Percentiles rank a stretch among this genome's conserved stretches.
Conservation (phyloP, 2,113 vertebrate genomes). For the Callipepla californica region DNA sequence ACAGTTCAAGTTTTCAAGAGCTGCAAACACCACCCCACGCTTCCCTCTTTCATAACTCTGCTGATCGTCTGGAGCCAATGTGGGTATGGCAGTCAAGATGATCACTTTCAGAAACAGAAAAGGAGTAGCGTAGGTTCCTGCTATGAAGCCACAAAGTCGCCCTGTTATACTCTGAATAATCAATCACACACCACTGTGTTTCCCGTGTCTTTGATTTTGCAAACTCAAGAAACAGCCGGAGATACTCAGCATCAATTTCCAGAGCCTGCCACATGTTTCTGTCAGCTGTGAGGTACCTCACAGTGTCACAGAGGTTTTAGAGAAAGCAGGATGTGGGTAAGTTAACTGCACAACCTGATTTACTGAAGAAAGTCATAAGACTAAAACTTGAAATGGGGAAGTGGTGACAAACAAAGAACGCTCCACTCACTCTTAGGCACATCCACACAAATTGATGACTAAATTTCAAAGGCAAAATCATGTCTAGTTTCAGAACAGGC, state of each 20-base stretch:
- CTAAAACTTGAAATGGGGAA: slow-evolving; percentile 28
- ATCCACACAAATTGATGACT: neutral
- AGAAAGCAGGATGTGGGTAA: neutral
- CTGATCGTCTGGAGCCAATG: neutral
- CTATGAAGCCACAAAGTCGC: neutral
- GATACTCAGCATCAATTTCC: neutral
- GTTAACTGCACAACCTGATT: neutral
- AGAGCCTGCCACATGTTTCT: neutral
- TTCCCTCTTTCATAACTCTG: neutral
- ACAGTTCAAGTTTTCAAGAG: neutral
- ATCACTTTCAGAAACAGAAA: neutral
- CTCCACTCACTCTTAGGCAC: neutral
- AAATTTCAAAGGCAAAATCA: neutral
- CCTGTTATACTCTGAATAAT: neutral
- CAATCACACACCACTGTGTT: neutral
- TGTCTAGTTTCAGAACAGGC: neutral
- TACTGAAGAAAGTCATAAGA: slow-evolving; percentile 7
- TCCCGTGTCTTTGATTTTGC: neutral
- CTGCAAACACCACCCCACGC: neutral
- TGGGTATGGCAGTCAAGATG: fast-evolving
- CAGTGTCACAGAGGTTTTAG: fast-evolving
- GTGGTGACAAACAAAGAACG: neutral
- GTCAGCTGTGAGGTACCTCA: neutral
- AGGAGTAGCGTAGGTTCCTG: neutral
- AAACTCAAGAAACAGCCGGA: neutral